Base-by-base conservation (phyloP, 2,113 vertebrate genomes). In the Apteryx mantelli region DNA sequence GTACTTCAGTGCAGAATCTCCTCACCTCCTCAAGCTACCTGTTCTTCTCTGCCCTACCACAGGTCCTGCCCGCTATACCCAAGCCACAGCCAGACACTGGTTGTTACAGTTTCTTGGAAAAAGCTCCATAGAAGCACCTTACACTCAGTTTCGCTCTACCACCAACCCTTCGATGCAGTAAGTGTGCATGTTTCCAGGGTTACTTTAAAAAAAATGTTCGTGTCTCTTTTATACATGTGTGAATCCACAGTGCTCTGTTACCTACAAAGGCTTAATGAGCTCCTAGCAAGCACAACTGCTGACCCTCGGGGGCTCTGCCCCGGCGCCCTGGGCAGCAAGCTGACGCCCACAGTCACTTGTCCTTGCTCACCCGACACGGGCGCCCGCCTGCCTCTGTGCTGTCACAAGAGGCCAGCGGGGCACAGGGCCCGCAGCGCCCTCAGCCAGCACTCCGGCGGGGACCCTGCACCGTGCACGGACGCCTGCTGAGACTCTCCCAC, bases 141-240 rank as follows among this genome's bases (percentile, higher is more conserved):
- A 92, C 52, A 11, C 44, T 69, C 50, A 95, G 69, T 78, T 60
- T 50, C 61, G 14, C 88, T 83, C 85, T 94, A 76, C 30, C n/a
- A 19, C 30, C 73, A 78, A 22, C 25, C 30, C 9, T 95, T 97
- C 7, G 74, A 96, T n/a, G 82, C 76, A 2, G 96, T 97, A 79
- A 96, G 95, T 94, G 56, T 42, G n/a, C 32, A 9, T 7, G 11
- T 53, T 48, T 7, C 44, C 58, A 42, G n/a, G 40, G 42, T 9
- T 42, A 42, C 42, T 36, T 36, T 12, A 42, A 36, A 36, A 36
- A 36, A 36, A 36, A 36, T 36, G 36, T 36, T 36, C 36, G 36
- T 36, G 36, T 36, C 36, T 36, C 36, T 36, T 36, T 36, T 36
- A 36, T 36, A 36, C 36, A 36, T 36, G 36, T 36, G 36, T 36